Evolutionary conservation across 2,797 vertebrate species (phyloP).

Genomic region (Labeo calbasu): DNA sequence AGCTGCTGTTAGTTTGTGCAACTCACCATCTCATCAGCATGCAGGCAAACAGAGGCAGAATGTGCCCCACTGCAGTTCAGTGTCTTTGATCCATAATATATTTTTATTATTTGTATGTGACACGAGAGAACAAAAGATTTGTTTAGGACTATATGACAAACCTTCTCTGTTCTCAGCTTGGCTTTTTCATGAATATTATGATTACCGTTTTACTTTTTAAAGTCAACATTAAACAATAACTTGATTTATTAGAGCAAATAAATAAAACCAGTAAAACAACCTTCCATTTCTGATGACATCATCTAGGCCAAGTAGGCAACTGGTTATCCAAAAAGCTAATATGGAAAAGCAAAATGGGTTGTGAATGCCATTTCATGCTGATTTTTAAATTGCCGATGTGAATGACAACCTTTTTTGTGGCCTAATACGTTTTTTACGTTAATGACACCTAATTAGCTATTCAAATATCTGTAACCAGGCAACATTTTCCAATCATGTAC

Average conservation of each 20-base stretch:
- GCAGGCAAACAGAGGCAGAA: neutral
- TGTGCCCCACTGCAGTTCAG: neutral
- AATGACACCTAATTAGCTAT: neutral
- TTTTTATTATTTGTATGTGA: slow-evolving; percentile 7
- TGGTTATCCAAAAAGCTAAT: neutral
- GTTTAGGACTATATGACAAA: neutral
- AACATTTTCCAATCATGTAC: neutral
- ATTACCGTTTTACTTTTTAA: neutral
- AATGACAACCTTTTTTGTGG: neutral
- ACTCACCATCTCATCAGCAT: neutral
- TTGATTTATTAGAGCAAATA: neutral
- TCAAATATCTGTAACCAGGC: neutral
- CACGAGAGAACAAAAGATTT: slow-evolving; percentile 16
- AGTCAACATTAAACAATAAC: neutral
- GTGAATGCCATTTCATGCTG: neutral
- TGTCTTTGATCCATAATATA: slow-evolving; percentile 12
- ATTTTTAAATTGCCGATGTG: neutral
- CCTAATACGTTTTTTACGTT: neutral
- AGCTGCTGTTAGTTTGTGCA: slow-evolving; percentile 23
- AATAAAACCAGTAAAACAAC: neutral
- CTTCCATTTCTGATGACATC: neutral
- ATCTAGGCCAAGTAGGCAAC: neutral
- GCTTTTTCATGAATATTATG: neutral
- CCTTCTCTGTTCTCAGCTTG: neutral
- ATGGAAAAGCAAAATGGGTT: neutral